Conservation (phyloP, 1,140 invertebrate genomes). For the Trialeurodes vaporariorum region DNA sequence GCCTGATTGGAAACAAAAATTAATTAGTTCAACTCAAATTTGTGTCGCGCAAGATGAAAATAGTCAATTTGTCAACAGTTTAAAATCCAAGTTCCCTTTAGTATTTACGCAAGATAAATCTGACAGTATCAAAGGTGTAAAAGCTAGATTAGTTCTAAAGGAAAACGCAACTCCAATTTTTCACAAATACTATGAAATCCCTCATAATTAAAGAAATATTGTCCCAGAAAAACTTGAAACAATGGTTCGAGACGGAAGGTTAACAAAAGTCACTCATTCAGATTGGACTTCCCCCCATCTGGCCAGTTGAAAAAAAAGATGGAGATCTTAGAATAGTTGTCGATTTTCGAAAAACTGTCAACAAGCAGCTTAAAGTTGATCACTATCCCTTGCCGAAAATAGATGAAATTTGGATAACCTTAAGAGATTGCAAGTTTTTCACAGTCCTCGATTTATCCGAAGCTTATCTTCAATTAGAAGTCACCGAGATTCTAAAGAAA, state of each 20-base stretch:
- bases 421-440: constrained; percentile 23
- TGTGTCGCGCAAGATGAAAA: background rate
- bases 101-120: background rate
- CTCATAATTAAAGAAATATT: constrained; percentile 22
- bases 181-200: constrained; percentile 27
- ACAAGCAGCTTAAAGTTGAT: constrained; percentile 18
- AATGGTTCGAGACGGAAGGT: constrained; percentile 10
- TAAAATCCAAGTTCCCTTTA: background rate
- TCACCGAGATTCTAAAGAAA: constrained; percentile 24
- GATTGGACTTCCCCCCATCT: constrained; percentile 41
- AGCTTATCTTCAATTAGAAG: constrained; percentile 27
- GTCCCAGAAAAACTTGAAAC: constrained; percentile 20
- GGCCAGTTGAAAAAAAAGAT: constrained; percentile 37
- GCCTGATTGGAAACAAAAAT: background rate
- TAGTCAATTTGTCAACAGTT: background rate
- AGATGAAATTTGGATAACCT: constrained; percentile 18
- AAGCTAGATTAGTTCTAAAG: background rate
- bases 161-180: constrained; percentile 24
- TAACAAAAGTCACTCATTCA: constrained; percentile 27
- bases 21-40: background rate
- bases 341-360: constrained; percentile 39
- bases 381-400: constrained; percentile 17
- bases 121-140: background rate
- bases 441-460: constrained; percentile 26
- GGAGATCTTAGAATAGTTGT: constrained; percentile 36